A percentile compares a stretch with the other conserved stretches of the same genome.
phyloP scores from a whole-genome alignment of 1,140 invertebrate species.

The Tetramorium simillimum region DNA sequence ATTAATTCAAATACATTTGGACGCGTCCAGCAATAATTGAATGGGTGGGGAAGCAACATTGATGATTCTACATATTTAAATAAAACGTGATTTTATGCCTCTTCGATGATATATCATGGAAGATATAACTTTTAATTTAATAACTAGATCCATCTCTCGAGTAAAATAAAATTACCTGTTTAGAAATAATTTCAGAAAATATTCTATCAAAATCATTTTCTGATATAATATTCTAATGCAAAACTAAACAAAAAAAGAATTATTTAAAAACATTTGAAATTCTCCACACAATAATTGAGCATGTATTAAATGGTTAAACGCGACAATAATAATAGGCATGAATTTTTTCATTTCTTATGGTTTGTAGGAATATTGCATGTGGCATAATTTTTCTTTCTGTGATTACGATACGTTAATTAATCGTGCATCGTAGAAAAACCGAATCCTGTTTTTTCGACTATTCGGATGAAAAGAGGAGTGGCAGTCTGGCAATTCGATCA shows the following conservation, averaged over 20 bases:
- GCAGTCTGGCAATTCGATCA: conserved; percentile 53
- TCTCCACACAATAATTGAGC: not conserved
- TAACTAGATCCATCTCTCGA: not conserved
- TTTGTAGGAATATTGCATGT: not conserved
- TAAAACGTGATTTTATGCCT: not conserved
- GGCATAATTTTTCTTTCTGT: not conserved
- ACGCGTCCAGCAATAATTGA: not conserved
- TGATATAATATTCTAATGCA: not conserved
- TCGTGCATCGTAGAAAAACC: not conserved
- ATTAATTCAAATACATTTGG: not conserved
- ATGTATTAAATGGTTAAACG: not conserved
- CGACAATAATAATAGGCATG: not conserved
- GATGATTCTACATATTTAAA: not conserved
- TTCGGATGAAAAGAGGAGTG: not conserved
- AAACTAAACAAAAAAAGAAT: not conserved
- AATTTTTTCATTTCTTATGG: not conserved
- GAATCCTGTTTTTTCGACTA: conserved; percentile 6
- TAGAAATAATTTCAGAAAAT: not conserved
- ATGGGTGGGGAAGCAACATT: not conserved
- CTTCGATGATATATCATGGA: not conserved
- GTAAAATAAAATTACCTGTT: not conserved
- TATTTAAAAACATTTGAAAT: not conserved
- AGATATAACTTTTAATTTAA: not conserved
- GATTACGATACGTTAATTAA: not conserved
- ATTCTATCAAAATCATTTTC: not conserved